A percentile compares a stretch with the other conserved stretches of the same genome.
Conservation (phyloP, 1,140 invertebrate species). For the Leptinotarsa texana region DNA sequence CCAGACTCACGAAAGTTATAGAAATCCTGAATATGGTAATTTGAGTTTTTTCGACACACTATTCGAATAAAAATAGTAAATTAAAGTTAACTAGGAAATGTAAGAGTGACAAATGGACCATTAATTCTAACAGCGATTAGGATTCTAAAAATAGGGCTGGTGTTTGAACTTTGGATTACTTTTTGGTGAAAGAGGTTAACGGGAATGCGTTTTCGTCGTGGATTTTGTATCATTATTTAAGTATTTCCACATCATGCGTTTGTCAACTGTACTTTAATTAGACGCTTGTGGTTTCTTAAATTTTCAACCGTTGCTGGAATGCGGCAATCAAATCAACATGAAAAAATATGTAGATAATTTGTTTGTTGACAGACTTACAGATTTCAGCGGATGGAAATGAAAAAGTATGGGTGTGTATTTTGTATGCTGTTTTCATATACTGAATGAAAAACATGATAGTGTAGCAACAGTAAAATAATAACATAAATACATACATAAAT, state of each 20-base stretch:
- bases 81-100: constrained; percentile 17
- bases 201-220: neutral
- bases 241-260: neutral
- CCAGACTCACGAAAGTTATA: neutral
- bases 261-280: neutral
- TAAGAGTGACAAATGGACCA: constrained; percentile 23
- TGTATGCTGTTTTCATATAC: too few species aligned
- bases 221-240: neutral
- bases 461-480: too few species aligned
- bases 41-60: constrained; percentile 1
- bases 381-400: too few species aligned
- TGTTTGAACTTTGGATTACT: constrained; percentile 6
- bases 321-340: too few species aligned
- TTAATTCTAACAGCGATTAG: constrained; percentile 9
- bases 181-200: constrained; percentile 2
- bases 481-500: too few species aligned
- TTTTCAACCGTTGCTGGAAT: too few species aligned
- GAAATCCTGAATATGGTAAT: constrained; percentile 25
- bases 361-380: too few species aligned
- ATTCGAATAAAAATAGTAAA: constrained; percentile 15
- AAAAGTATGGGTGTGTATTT: too few species aligned
- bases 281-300: neutral
- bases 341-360: too few species aligned
- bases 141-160: constrained; percentile 11
- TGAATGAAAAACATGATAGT: too few species aligned